Evolutionary conservation across 2,797 vertebrate genomes (phyloP).

Genomic region (Onychomys arenicola): DNA sequence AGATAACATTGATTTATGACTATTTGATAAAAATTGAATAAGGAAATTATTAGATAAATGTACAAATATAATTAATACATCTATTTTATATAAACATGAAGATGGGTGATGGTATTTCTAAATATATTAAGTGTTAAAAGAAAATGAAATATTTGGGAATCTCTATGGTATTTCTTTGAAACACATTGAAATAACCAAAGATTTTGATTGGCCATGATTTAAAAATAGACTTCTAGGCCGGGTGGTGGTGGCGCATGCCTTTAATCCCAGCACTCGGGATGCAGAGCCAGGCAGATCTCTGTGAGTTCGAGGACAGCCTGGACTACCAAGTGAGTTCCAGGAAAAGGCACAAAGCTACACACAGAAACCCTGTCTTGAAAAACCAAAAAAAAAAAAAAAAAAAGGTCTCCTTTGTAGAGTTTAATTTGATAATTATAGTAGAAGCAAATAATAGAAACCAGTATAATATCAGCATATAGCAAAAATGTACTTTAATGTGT

Average conservation of each 20-base stretch:
- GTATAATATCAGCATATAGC: background rate
- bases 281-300: too few relatives aligned
- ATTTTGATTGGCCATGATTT: background rate
- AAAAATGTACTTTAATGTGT: background rate
- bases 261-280: too few relatives aligned
- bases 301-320: too few relatives aligned
- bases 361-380: too few relatives aligned
- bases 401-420: background rate
- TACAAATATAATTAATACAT: background rate
- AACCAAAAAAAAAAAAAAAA: too few relatives aligned
- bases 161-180: background rate
- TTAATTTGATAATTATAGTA: slow-evolving; percentile 10
- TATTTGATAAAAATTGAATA: background rate
- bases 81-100: background rate
- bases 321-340: too few relatives aligned
- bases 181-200: background rate
- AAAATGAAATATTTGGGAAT: background rate
- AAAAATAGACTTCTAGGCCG: too few relatives aligned
- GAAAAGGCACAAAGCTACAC: too few relatives aligned
- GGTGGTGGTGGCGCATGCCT: too few relatives aligned
- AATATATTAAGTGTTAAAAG: slow-evolving; percentile 8
- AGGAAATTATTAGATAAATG: background rate
- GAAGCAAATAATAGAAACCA: background rate
- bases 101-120: background rate
- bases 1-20: background rate